Evolutionary conservation across 2,113 vertebrate genomes (phyloP), one percentile per base, ranked within the genome.

Genomic region (Lota lota): DNA sequence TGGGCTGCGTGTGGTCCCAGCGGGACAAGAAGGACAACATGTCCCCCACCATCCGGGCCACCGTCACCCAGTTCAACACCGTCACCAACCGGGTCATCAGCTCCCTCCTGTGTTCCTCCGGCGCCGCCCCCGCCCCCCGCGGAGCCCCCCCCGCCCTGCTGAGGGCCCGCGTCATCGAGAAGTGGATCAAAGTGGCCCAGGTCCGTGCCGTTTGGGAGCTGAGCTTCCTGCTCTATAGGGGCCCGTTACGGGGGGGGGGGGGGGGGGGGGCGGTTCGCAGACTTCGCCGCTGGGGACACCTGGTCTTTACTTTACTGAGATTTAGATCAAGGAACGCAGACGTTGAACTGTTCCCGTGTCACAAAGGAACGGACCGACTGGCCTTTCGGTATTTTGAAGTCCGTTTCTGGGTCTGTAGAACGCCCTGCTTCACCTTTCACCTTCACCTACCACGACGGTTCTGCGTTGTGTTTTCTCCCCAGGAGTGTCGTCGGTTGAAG

Each of bases 1-100:
- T 96, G 81, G 95, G 95, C 69, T 94, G 94, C 0, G 85, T 96
- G 56, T 97, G 95, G 95, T 97, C 95, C 0, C 95, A 95, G 67
- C 84, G 95, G 11, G 95, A 94, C 81, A 94, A 94, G 78, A 94
- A 94, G 0, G 93, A 93, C 60, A 91, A 93, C 73, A 78, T 88
- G 68, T 93, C 93, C 2, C 90, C 94, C 20, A 94, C 94, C 0
- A 92, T 95, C 72, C 89, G 94, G 6, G 94, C 95, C 83, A 97
- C 95, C 1, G 89, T 97, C 24, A 67, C 91, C 0, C 95, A 96
- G 76, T 97, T 97, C 88, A 97, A 97, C 17, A 64, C 87, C 0
- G 77, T 97, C 66, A 94, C 93, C 2, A 91, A 93, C 83, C 89
- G 92, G 64, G 94, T 97, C 73, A 93, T 94, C 68, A 79, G 89